phyloP scores from a whole-genome alignment of 2,888 invertebrate species.

The Digitonthophagus gazella region DNA sequence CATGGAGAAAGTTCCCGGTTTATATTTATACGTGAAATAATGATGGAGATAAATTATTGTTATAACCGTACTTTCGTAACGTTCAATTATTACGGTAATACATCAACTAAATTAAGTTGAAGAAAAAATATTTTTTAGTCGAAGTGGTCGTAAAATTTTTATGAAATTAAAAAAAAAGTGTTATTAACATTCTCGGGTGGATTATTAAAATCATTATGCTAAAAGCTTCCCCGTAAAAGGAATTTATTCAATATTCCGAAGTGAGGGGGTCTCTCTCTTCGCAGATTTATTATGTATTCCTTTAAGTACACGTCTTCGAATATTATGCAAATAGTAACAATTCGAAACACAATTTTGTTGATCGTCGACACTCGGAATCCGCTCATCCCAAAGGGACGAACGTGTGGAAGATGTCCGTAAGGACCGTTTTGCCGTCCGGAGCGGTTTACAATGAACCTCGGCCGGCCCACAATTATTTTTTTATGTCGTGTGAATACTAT shows the following conservation, averaged over 20 bases:
- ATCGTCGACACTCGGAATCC: not conserved
- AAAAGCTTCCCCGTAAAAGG: not conserved
- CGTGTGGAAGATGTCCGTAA: not conserved
- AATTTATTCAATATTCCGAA: not conserved
- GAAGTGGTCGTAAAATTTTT: no score
- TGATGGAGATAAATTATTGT: slow-evolving; percentile 13
- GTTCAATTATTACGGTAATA: slow-evolving; percentile 9
- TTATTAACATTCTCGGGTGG: not conserved
- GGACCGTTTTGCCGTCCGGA: not conserved
- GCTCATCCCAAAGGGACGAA: not conserved
- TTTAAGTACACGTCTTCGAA: no score
- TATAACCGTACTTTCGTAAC: slow-evolving; percentile 9
- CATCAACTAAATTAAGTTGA: not conserved
- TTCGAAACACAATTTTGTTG: not conserved
- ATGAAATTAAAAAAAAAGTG: not conserved
- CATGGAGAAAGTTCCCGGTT: slow-evolving; percentile 14
- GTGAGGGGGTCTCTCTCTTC: no score
- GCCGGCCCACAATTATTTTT: slow-evolving; percentile 24
- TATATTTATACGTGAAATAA: slow-evolving; percentile 13
- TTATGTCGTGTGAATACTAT: slow-evolving; percentile 41
- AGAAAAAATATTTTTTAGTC: slow-evolving; percentile 8
- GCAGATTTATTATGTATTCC: not conserved
- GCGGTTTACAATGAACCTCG: slow-evolving; percentile 25
- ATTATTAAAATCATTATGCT: not conserved
- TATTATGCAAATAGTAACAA: not conserved